phyloP scores from a whole-genome alignment of 2,888 invertebrate genomes.

The Lasioglossum oenotherae region DNA sequence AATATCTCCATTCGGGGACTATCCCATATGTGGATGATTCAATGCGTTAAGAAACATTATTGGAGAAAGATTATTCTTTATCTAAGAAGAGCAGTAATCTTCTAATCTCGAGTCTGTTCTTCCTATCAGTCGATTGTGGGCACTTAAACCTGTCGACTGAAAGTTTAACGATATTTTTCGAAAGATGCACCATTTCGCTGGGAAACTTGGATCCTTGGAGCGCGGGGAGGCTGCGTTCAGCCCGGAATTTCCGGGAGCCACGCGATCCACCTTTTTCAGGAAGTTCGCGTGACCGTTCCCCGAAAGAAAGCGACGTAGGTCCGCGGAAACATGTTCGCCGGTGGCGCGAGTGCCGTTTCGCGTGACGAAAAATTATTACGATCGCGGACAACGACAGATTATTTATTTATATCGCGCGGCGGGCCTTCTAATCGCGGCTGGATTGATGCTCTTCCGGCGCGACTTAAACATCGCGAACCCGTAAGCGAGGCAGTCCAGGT shows the following conservation, averaged over 20 bases:
- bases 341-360: slow-evolving; percentile 44
- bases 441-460: slow-evolving; percentile 36
- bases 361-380: slow-evolving; percentile 62
- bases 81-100: not conserved
- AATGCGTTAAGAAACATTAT: not conserved
- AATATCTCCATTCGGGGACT: not conserved
- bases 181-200: not conserved
- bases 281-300: slow-evolving; percentile 55
- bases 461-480: not conserved
- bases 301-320: slow-evolving; percentile 34
- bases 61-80: not conserved
- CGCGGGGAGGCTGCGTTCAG: slow-evolving; percentile 18
- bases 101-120: not conserved
- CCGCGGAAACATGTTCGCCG: slow-evolving; percentile 32
- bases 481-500: not conserved
- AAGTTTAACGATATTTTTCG: not conserved
- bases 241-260: slow-evolving; percentile 41
- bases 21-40: too few species aligned
- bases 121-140: not conserved
- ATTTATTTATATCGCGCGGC: slow-evolving; percentile 51
- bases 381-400: slow-evolving; percentile 46
- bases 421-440: slow-evolving; percentile 27
- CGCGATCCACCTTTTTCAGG: slow-evolving; percentile 56
- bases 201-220: not conserved
- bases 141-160: not conserved